Evolutionary conservation across 2,888 invertebrate genomes (phyloP).

Genomic region (Pherbina coryleti): DNA sequence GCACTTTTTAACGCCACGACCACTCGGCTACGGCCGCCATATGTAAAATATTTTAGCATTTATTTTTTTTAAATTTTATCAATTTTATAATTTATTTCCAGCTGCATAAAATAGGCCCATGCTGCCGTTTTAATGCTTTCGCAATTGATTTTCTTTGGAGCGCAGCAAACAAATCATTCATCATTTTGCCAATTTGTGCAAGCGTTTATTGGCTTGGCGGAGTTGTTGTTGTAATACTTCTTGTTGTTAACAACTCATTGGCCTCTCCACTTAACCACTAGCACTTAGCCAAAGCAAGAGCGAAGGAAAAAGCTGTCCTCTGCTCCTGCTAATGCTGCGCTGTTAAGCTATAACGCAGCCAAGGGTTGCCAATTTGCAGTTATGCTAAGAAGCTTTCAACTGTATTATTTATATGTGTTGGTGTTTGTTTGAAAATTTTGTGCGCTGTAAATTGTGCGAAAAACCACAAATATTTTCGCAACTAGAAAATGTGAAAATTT

Average conservation of each 20-base stretch:
- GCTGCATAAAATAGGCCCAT: background rate
- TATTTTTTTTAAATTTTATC: too few relatives aligned
- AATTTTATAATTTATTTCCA: too few relatives aligned
- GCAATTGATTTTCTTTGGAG: conserved; percentile 23
- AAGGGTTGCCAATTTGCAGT: background rate
- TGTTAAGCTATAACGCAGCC: background rate
- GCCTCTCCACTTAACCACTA: conserved; percentile 25
- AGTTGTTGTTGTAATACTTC: background rate
- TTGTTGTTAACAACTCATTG: conserved; percentile 30
- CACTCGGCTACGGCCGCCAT: too few relatives aligned
- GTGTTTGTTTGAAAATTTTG: background rate
- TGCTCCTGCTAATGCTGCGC: background rate
- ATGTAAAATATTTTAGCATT: too few relatives aligned
- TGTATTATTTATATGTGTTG: background rate
- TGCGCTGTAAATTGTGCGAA: conserved; percentile 16
- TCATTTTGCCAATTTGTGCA: conserved; percentile 22
- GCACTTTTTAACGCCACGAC: too few relatives aligned
- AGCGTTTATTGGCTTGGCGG: conserved; percentile 19
- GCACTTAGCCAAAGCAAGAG: background rate
- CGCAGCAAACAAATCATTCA: conserved; percentile 28
- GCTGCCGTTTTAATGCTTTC: conserved; percentile 8
- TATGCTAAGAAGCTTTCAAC: background rate
- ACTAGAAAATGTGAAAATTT: background rate
- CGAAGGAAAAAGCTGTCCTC: background rate
- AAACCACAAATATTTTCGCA: conserved; percentile 24